These are phyloP conservation scores for Stomatorhinus ivindoensis DNA, from an alignment of 2,113 vertebrate species.

Conservation along the genomic window DNA sequence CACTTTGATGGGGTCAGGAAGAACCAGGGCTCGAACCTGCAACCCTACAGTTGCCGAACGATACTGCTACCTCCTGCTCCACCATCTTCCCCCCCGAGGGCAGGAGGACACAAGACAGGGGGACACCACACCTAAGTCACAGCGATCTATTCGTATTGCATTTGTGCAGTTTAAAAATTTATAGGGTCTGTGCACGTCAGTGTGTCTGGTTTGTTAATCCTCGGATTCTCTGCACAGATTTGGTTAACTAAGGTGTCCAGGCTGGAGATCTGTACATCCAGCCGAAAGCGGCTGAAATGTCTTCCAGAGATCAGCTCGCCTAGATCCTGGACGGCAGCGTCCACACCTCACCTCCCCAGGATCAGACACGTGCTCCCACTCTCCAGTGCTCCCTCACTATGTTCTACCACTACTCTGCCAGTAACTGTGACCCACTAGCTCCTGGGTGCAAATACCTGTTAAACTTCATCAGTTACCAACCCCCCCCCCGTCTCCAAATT, in stretches of 20 bases:
- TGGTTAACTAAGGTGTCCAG: not conserved
- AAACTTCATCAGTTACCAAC: not conserved
- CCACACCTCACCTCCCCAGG: not conserved
- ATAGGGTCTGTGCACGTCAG: not conserved
- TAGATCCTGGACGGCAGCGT: not conserved
- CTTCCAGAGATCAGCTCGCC: not conserved
- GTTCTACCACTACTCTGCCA: not conserved
- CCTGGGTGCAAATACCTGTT: constrained; percentile 41
- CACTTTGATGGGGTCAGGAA: too few relatives aligned
- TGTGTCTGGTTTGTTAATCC: not conserved
- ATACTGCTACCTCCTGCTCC: too few relatives aligned
- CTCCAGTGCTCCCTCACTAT: not conserved
- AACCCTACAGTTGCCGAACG: too few relatives aligned
- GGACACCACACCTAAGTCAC: not conserved
- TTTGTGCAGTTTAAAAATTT: not conserved
- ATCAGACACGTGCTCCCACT: not conserved
- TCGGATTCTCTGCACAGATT: not conserved
- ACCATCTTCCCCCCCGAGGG: too few relatives aligned
- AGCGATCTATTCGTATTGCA: not conserved
- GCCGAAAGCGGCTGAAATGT: not conserved
- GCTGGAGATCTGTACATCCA: not conserved
- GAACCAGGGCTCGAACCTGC: too few relatives aligned
- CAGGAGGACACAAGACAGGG: not conserved
- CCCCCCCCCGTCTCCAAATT: constrained; percentile 20
- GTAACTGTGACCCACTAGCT: not conserved